Evolutionary conservation across 2,113 vertebrate genomes (phyloP).

Genomic region (Chaetops frenatus): DNA sequence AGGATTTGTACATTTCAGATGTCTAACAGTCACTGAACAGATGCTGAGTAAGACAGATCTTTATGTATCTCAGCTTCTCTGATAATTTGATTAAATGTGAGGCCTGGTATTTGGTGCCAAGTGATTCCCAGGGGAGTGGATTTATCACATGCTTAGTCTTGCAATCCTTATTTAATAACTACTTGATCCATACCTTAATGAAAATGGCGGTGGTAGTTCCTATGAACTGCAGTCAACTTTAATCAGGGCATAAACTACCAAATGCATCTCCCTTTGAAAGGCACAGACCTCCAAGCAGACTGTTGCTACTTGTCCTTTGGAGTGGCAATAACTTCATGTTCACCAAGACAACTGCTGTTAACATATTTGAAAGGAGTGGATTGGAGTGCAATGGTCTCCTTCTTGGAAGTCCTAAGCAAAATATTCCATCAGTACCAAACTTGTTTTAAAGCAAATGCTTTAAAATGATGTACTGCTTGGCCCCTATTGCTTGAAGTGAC

Average conservation of each 20-base stretch:
- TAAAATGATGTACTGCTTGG: constrained; percentile 15
- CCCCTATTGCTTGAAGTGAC: background rate
- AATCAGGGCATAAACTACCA: background rate
- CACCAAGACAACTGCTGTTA: background rate
- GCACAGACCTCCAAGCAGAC: background rate
- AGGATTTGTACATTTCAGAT: background rate
- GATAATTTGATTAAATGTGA: constrained; percentile 10
- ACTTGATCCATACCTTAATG: background rate
- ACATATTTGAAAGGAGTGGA: background rate
- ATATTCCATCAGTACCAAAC: background rate
- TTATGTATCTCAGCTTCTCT: background rate
- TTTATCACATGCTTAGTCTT: constrained; percentile 26
- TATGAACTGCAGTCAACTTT: background rate
- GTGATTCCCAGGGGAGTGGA: constrained; percentile 27
- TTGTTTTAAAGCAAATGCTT: background rate
- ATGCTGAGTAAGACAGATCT: background rate
- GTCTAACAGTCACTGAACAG: background rate
- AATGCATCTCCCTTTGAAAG: background rate
- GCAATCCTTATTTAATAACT: constrained; percentile 3
- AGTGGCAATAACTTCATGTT: background rate
- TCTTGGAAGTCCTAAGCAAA: background rate
- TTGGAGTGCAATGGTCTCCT: background rate
- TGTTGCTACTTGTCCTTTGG: background rate
- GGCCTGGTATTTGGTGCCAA: constrained; percentile 19
- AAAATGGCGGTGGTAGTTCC: background rate